Evolutionary conservation across 2,797 vertebrate genomes (phyloP), one percentile per base, ranked within the genome.

Genomic region (Kryptolebias ocellatus): DNA sequence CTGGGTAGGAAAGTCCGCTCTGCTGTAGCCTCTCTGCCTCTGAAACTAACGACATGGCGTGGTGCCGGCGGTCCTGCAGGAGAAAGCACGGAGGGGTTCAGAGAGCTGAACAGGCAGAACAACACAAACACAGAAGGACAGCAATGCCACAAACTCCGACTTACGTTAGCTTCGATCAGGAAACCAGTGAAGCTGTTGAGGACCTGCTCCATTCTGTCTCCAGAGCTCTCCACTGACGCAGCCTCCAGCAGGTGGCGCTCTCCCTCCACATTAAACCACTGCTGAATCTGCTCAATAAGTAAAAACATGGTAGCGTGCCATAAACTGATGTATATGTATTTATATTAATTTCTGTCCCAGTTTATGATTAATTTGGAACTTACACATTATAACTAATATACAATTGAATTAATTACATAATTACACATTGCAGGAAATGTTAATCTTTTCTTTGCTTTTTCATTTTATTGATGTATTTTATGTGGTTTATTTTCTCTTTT

Each of bases 261-360:
- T n/a, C 95, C 96, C 74, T 96, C 95, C 17, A 83, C 87, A 0
- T 93, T 90, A 84, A 98, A 93, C 97, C 97, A 98, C 70, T 92
- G 75, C 18, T 90, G 94, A 72, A 98, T 92, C 97, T 98, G 85
- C 31, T 70, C 12, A 58, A 17, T 14, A 28, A 18, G 57, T 53
- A 27, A 52, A 47, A 58, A 28, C 20, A 24, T 24, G 20, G 20
- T 24, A 24, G 20, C 20, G 2, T 31, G 16, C 37, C 20, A 12
- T 2, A 24, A 14, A 5, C 34, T 15, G 34, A 39, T 14, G 5
- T 7, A 4, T 31, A 20, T 45, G 15, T 47, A 15, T 28, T 50
- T 1, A 54, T 6, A 57, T 24, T 50, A 2, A 53, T 50, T 49
- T 56, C 15, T 47, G 29, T 14, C 37, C 28, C 12, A 45, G 4